Conservation (phyloP, 2,113 vertebrate genomes). For the Melanocharis versteri region DNA sequence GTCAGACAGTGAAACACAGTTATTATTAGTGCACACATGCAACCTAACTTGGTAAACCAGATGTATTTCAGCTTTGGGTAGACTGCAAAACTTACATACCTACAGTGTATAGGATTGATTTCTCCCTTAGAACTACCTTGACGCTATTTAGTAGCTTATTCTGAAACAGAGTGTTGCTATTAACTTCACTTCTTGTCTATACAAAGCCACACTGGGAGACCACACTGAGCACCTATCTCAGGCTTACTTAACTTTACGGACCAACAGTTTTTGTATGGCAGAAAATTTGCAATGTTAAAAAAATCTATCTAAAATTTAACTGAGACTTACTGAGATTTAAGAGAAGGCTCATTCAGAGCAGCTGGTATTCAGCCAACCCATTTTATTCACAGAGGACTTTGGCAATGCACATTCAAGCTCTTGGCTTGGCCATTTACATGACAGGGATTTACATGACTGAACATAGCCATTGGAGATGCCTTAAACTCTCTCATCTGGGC, state of each 20-base stretch:
- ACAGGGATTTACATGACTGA: neutral
- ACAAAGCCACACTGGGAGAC: neutral
- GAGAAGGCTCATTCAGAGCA: neutral
- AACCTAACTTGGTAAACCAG: neutral
- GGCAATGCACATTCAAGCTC: neutral
- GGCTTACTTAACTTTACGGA: neutral
- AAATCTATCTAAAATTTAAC: neutral
- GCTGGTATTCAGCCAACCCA: neutral
- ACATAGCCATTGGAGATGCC: neutral
- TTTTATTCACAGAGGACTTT: neutral
- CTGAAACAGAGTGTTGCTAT: neutral
- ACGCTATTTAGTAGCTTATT: neutral
- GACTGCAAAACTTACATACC: neutral
- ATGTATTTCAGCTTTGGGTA: neutral
- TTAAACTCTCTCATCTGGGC: neutral
- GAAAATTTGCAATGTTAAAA: neutral
- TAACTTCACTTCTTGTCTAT: neutral
- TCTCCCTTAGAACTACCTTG: neutral
- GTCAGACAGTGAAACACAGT: neutral
- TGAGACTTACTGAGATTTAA: neutral
- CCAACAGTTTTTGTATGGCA: rapidly evolving
- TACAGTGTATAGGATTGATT: neutral
- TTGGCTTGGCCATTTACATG: neutral
- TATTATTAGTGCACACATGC: neutral
- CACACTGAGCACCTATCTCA: neutral